These are phyloP conservation scores for Dynastes grantii DNA, from an alignment of 2,888 invertebrate genomes.

Conservation along the genomic window DNA sequence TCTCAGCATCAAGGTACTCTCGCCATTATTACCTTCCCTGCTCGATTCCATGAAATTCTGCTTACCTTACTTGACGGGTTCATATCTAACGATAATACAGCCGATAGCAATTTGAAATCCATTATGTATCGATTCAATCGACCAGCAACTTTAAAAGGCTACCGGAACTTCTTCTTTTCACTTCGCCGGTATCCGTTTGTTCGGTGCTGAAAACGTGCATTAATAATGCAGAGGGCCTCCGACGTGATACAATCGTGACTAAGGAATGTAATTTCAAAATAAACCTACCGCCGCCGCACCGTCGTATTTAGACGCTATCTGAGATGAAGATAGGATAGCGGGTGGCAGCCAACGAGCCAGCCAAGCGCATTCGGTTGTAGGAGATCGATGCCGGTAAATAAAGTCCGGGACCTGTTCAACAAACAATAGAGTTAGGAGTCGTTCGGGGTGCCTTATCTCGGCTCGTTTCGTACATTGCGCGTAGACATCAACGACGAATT, in stretches of 20 bases:
- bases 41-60: no score
- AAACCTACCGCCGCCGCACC: slow-evolving; percentile 32
- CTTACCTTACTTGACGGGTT: background rate
- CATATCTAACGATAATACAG: slow-evolving; percentile 7
- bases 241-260: slow-evolving; percentile 38
- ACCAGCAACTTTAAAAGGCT: slow-evolving; percentile 20
- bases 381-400: slow-evolving; percentile 58
- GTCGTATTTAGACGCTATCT: slow-evolving; percentile 39
- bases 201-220: slow-evolving; percentile 44
- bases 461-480: slow-evolving; percentile 57
- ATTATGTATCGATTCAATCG: slow-evolving; percentile 26
- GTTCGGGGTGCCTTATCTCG: slow-evolving; percentile 60
- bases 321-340: slow-evolving; percentile 45
- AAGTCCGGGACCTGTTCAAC: slow-evolving; percentile 60
- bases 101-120: slow-evolving; percentile 13
- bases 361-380: slow-evolving; percentile 25
- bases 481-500: slow-evolving; percentile 54
- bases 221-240: slow-evolving; percentile 42
- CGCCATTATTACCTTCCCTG: no score
- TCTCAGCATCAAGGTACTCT: no score
- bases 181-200: slow-evolving; percentile 28
- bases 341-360: slow-evolving; percentile 22
- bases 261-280: slow-evolving; percentile 44
- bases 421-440: slow-evolving; percentile 62
- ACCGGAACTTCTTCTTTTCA: slow-evolving; percentile 17